Percentiles rank a stretch among this genome's conserved stretches.
Evolutionary conservation across 2,797 vertebrate genomes (phyloP).

Genomic region (Ceryle rudis): DNA sequence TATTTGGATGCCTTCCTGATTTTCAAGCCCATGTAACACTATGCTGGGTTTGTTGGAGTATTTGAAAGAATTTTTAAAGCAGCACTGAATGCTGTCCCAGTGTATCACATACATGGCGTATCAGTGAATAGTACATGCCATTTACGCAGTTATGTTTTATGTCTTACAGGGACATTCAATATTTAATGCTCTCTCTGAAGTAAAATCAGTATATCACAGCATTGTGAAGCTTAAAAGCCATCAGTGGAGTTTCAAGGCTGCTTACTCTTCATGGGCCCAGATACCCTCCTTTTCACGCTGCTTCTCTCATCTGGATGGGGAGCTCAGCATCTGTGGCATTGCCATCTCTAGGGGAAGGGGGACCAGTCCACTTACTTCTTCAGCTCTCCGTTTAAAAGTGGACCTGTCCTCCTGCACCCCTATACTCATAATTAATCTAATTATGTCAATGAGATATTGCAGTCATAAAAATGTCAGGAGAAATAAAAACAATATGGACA

Average conservation of each 20-base stretch:
- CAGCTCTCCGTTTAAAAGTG: neutral
- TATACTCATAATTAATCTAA: neutral
- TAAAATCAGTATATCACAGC: neutral
- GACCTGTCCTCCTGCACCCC: neutral
- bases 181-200: neutral
- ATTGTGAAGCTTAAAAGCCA: neutral
- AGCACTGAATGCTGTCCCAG: neutral
- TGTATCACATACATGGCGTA: accelerated
- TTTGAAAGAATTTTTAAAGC: neutral
- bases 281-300: neutral
- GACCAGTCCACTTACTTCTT: accelerated
- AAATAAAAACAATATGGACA: neutral
- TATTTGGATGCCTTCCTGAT: neutral
- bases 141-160: neutral
- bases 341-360: neutral
- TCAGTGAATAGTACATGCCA: neutral
- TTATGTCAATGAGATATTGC: neutral
- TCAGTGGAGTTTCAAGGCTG: neutral
- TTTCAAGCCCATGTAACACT: neutral
- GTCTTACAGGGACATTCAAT: neutral
- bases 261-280: neutral
- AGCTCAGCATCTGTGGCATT: neutral
- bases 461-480: neutral
- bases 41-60: neutral
- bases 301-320: accelerated